Base-by-base conservation (phyloP, 2,888 invertebrate genomes). In the Harpalus rubripes region DNA sequence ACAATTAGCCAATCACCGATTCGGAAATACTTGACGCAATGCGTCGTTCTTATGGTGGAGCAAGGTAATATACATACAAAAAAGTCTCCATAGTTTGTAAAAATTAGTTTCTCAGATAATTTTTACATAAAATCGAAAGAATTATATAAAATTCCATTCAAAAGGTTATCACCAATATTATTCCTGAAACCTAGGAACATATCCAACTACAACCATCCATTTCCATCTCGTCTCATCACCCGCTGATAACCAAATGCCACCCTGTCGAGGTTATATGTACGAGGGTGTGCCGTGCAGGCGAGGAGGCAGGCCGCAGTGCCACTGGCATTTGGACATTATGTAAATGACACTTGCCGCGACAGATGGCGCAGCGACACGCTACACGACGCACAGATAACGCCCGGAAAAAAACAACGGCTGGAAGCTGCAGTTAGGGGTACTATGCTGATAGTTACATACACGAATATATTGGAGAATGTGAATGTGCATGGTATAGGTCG, bases 321-420 rank as follows among this genome's bases (percentile, higher is more conserved):
- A 84, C 41, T 84, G 76, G 84, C 84, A 84, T 84, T 84, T 84
- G 84, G 84, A 84, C 84, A 84, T 84, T 84, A 84, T 84, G 84
- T 84, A 84, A 84, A 84, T 84, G 84, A 78, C 84, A 84, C 84
- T 76, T 84, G 22, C 61, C 52, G 63, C 84, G 78, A 84, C 84
- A 84, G 84, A 84, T 84, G 84, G 84, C 52, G 56, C 65, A 44
- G 74, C 74, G 74, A 74, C 74, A 74, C 74, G 74, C 74, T 16
- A 44, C 52, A 74, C 41, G 78, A 59, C 79, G 18, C 59, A 83
- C 59, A 59, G 78, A 78, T 59, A 59, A 59, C 59, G 72, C 18
- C 41, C 44, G 18, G 7, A 44, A 76, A 56, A 74, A 76, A 76
- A 22, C n/a, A 3, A 16, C 18, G 44, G 52, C 12, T 10, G 18